Conservation (phyloP, 2,888 invertebrate genomes). For the Tanytarsus gracilentus region DNA sequence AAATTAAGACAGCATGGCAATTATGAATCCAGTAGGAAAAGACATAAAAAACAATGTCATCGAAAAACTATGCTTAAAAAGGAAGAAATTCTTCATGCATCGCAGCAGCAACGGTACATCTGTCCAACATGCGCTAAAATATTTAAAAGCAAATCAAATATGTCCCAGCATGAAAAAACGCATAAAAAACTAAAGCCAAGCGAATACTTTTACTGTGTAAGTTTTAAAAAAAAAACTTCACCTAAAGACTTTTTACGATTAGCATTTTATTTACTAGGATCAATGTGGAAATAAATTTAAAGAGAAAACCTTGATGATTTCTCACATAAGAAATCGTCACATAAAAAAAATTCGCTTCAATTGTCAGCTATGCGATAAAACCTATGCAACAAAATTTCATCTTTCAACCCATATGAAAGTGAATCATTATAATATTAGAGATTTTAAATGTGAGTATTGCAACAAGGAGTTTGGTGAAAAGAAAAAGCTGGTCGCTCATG, state of each 20-base stretch:
- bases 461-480: slow-evolving; percentile 12
- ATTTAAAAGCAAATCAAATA: slow-evolving; percentile 1
- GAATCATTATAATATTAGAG: slow-evolving; percentile 14
- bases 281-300: slow-evolving; percentile 8
- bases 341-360: neutral
- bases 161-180: slow-evolving; percentile 8
- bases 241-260: neutral
- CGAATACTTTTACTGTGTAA: slow-evolving; percentile 18
- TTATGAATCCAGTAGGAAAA: too few species aligned
- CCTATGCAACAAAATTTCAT: neutral
- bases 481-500: slow-evolving; percentile 4
- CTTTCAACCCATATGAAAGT: slow-evolving; percentile 13
- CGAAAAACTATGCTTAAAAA: neutral
- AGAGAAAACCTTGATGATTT: neutral
- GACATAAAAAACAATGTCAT: neutral
- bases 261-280: neutral
- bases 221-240: neutral
- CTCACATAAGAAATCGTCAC: slow-evolving; percentile 3
- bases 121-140: slow-evolving; percentile 13
- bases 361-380: slow-evolving; percentile 1
- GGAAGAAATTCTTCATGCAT: neutral
- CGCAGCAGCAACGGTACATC: too few species aligned
- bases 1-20: too few species aligned
- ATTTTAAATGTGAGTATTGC: slow-evolving; percentile 14
- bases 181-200: slow-evolving; percentile 3